Base-by-base conservation (phyloP, 2,113 vertebrate genomes). In the Baryphthengus martii region DNA sequence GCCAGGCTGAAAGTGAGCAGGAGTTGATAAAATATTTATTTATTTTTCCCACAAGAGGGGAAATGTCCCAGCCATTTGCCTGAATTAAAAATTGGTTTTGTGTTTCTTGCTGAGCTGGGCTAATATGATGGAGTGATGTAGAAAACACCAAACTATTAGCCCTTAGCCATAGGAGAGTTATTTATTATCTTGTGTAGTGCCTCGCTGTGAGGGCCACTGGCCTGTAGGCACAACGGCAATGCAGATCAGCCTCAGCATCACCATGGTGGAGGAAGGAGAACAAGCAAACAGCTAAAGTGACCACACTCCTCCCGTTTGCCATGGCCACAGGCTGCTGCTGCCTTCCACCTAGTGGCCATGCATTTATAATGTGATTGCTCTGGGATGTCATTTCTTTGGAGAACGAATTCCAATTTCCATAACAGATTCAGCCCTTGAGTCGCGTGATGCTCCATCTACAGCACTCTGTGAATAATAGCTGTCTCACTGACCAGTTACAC, bases 141-240 rank as follows among this genome's bases (percentile, higher is more conserved):
- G 53, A 81, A 89, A 91, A 45, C 56, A 79, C 7, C 11, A 11
- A 42, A 56, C 11, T 7, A 3, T 11, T 49, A 56, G 37, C n/a
- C 61, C 1, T 0, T 31, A 61, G 52, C 55, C 19, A 5, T 13
- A 79, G 49, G 28, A 72, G 11, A 75, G 31, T 89, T 53, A 56
- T 82, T 47, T 4, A 1, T 17, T 25, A 26, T 8, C 37, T 12
- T 82, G 70, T 40, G 37, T 1, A 0, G 6, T 35, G 28, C 14
- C 49, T 84, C 70, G 39, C 82, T 56, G 28, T 37, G 66, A 58
- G 68, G 53, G 63, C 33, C 7, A 0, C 70, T 78, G 56, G 31
- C 49, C 85, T 84, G 26, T 23, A 56, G 58, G 44, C 49, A 73
- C 0, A 0, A 47, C 0, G 4, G 80, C 73, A 62, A 7, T 1